These are phyloP conservation scores for Drosophila elegans DNA, from an alignment of 1,140 invertebrate genomes.

Conservation along the genomic window DNA sequence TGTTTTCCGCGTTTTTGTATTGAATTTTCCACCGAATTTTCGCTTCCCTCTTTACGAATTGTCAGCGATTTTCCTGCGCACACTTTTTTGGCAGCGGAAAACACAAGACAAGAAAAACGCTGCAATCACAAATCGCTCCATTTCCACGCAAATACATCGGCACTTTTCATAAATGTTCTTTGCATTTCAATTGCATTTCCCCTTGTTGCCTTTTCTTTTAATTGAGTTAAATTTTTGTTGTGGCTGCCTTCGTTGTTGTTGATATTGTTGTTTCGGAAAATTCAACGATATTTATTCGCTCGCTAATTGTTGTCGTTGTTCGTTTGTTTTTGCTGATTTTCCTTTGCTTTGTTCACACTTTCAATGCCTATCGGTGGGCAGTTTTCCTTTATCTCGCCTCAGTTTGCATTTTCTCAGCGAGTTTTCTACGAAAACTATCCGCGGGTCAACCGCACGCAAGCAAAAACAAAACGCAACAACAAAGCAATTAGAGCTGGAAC, in stretches of 20 bases:
- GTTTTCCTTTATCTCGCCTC: constrained; percentile 26
- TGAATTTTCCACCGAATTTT: constrained; percentile 69
- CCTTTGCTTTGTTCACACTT: constrained; percentile 1
- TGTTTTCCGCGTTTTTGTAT: constrained; percentile 70
- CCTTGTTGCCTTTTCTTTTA: constrained; percentile 19
- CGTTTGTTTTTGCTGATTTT: not conserved
- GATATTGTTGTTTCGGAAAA: constrained; percentile 21
- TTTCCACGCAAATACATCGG: constrained; percentile 50
- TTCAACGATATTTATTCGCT: constrained; percentile 6
- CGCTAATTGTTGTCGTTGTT: constrained; percentile 18
- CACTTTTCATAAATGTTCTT: constrained; percentile 29
- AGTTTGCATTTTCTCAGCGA: constrained; percentile 30
- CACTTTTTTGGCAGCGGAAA: constrained; percentile 55
- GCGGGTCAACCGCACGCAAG: constrained; percentile 34
- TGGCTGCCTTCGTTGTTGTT: constrained; percentile 4
- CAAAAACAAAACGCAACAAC: constrained; percentile 23
- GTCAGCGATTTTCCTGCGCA: constrained; percentile 64
- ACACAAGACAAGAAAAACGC: constrained; percentile 34
- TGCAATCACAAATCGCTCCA: constrained; percentile 55
- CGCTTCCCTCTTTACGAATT: constrained; percentile 50
- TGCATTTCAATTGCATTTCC: constrained; percentile 37
- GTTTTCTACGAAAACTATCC: constrained; percentile 29
- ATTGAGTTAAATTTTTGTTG: constrained; percentile 51
- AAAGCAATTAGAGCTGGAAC: not conserved
- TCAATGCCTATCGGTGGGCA: constrained; percentile 7